phyloP scores from a whole-genome alignment of 2,888 invertebrate genomes.

The Coremacera marginata region DNA sequence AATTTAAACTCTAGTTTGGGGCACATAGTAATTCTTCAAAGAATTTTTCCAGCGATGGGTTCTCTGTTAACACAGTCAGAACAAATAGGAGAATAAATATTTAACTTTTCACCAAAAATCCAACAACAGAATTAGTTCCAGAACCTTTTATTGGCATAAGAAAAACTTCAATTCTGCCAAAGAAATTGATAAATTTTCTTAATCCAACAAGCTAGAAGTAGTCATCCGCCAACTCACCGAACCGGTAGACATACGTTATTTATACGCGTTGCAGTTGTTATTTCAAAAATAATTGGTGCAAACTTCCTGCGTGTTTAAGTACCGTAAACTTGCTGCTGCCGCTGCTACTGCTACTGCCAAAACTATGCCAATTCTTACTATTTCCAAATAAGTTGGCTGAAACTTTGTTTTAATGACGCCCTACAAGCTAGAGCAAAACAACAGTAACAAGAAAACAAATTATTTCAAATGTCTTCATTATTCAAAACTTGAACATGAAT shows the following conservation, averaged over 20 bases:
- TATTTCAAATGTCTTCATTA: slow-evolving; percentile 21
- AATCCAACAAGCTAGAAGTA: no score
- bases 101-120: no score
- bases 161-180: no score
- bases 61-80: no score
- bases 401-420: slow-evolving; percentile 7
- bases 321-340: slow-evolving; percentile 24
- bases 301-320: slow-evolving; percentile 37
- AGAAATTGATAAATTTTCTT: no score
- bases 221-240: no score
- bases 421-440: background rate
- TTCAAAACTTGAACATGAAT: slow-evolving; percentile 24
- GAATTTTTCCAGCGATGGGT: no score
- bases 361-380: background rate
- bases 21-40: no score
- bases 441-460: background rate
- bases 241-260: background rate
- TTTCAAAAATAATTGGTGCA: slow-evolving; percentile 34
- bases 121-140: no score
- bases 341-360: background rate
- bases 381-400: background rate
- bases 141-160: no score
- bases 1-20: no score
- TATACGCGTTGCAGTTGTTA: slow-evolving; percentile 5
- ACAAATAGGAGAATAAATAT: no score